These are phyloP conservation scores for Drosophila rufa DNA, from an alignment of 1,140 invertebrate genomes.

Conservation along the genomic window DNA sequence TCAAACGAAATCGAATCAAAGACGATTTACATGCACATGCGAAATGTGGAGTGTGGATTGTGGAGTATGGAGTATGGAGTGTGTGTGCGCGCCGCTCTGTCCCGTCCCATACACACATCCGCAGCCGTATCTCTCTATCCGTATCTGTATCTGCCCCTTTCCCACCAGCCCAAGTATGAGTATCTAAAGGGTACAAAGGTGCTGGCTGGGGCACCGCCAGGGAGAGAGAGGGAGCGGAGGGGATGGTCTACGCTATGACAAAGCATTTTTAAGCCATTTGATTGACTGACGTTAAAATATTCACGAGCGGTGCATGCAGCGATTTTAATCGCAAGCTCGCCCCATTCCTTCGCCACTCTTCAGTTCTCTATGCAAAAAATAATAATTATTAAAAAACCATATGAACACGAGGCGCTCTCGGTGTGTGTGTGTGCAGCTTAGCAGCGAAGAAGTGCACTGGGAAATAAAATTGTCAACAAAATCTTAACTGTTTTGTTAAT, in stretches of 20 bases:
- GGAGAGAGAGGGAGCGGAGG: background rate
- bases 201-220: background rate
- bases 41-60: slow-evolving; percentile 30
- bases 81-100: background rate
- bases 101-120: slow-evolving; percentile 5
- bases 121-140: slow-evolving; percentile 12
- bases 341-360: slow-evolving; percentile 69
- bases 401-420: slow-evolving; percentile 37
- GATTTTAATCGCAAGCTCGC: slow-evolving; percentile 77
- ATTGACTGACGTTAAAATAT: slow-evolving; percentile 84
- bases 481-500: too few relatives aligned
- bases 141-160: slow-evolving; percentile 30
- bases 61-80: background rate
- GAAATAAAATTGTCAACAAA: background rate
- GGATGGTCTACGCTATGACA: slow-evolving; percentile 61
- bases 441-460: slow-evolving; percentile 19
- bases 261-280: slow-evolving; percentile 83
- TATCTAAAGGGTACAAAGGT: slow-evolving; percentile 19
- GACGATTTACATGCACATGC: slow-evolving; percentile 76
- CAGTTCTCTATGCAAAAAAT: slow-evolving; percentile 74
- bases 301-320: slow-evolving; percentile 70
- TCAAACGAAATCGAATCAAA: slow-evolving; percentile 83
- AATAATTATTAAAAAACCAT: slow-evolving; percentile 82
- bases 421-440: slow-evolving; percentile 47
- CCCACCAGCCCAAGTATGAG: slow-evolving; percentile 10